phyloP scores from a whole-genome alignment of 1,140 invertebrate genomes.

The Coptotermes formosanus region DNA sequence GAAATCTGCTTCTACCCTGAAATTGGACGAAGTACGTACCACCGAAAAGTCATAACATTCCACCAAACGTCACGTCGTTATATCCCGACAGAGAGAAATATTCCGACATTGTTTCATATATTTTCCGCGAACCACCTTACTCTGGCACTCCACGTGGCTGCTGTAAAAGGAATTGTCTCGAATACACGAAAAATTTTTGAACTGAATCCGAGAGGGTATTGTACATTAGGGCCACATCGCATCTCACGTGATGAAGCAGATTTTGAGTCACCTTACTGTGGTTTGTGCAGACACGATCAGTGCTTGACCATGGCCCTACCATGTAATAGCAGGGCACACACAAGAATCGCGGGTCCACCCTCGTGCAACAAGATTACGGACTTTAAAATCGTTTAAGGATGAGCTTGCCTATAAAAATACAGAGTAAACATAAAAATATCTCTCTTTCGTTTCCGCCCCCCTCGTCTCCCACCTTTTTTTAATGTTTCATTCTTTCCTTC shows the following conservation, averaged over 20 bases:
- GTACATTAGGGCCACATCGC: not conserved
- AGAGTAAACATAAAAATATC: not conserved
- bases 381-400: conserved; percentile 14
- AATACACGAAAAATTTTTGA: no score
- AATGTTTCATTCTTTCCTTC: not conserved
- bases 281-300: not conserved
- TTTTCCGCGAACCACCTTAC: not conserved
- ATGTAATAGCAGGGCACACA: not conserved
- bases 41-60: no score
- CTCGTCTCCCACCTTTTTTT: not conserved
- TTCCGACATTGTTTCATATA: no score
- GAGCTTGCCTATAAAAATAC: not conserved
- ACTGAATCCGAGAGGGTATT: no score
- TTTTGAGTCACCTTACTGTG: not conserved
- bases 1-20: no score
- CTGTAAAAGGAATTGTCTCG: no score
- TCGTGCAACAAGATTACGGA: not conserved
- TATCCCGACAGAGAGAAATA: no score
- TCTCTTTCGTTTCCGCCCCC: not conserved
- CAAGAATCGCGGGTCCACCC: not conserved
- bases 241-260: not conserved
- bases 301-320: not conserved
- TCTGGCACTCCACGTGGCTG: not conserved
- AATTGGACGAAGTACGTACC: no score
- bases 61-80: no score